These are phyloP conservation scores for Troglohyphantes excavatus DNA, from an alignment of 2,888 invertebrate genomes.

Conservation along the genomic window DNA sequence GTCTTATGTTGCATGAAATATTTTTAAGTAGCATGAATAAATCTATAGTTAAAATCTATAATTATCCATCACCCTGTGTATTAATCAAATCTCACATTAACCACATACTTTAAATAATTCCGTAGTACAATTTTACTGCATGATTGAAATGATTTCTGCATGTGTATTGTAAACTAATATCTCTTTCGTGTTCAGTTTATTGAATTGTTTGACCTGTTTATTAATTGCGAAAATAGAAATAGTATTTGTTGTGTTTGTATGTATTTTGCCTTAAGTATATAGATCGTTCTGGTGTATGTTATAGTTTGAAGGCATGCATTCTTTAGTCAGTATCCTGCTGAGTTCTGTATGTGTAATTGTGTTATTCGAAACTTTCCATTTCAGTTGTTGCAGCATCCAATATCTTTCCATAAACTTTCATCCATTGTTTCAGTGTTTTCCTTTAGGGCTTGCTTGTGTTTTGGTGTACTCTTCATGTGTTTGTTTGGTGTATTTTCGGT, in stretches of 20 bases:
- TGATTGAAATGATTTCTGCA: slow-evolving; percentile 25
- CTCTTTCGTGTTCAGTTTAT: not conserved
- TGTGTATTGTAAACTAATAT: not conserved
- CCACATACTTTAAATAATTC: slow-evolving; percentile 26
- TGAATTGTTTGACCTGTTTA: not conserved
- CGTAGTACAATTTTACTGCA: not conserved
- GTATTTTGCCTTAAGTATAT: too few species aligned
- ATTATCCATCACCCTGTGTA: slow-evolving; percentile 51
- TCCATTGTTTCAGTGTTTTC: not conserved
- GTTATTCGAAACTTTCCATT: not conserved
- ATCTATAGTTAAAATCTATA: not conserved
- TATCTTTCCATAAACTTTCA: not conserved
- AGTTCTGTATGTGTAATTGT: not conserved
- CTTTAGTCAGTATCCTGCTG: not conserved
- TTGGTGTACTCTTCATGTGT: not conserved
- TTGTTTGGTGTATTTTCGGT: slow-evolving; percentile 16
- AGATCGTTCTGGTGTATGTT: not conserved
- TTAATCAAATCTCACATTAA: slow-evolving; percentile 36
- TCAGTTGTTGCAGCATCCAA: not conserved
- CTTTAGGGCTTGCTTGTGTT: not conserved
- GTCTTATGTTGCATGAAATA: slow-evolving; percentile 6
- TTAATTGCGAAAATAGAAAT: too few species aligned
- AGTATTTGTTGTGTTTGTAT: too few species aligned
- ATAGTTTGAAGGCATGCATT: not conserved
- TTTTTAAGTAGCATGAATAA: not conserved